Base-by-base conservation (phyloP, 2,797 vertebrate species). In the Ctenopoma multispine region DNA sequence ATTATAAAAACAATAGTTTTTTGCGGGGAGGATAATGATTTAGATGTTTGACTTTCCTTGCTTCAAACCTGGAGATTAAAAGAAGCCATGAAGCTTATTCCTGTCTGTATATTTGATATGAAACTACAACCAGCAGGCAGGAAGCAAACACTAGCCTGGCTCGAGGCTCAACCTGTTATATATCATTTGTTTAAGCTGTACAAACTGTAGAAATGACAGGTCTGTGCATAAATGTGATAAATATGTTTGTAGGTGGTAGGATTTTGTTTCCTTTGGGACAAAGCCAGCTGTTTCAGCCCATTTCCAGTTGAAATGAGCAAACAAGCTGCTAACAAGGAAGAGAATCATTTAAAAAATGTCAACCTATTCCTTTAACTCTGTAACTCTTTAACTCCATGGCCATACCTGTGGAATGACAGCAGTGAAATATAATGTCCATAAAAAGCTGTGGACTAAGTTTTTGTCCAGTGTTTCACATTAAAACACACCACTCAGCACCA, bases 401-500 rank as follows among this genome's bases (percentile, higher is more conserved):
- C 36, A 18, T 56, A 49, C 11, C 51, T 48, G 24, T 36, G 54
- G 18, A 59, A 23, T 23, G 55, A 65, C n/a, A 1, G 27, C 64
- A 51, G 53, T 46, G 34, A 70, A 70, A 56, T 31, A 48, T 77
- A 24, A 47, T 54, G 29, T 13, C 31, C 31, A 34, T 34, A 34
- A 34, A 34, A 7, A 34, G 31, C 31, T 62, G 29, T 60, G 71
- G 75, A 69, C 36, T 23, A 18, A 43, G 51, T n/a, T n/a, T n/a
- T n/a, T n/a, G n/a, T n/a, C n/a, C n/a, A n/a, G n/a, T n/a, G n/a
- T n/a, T n/a, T 36, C 36, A 11, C 36, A 69, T 56, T 69, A 40
- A 47, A 41, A 29, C 18, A 69, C 36, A 11, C 10, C 4, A 8
- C 40, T 11, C 53, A 53, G 3, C 27, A 36, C 3, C 51, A 34